A percentile compares a stretch with the other conserved stretches of the same genome.
Evolutionary conservation across 2,888 invertebrate genomes (phyloP).

Genomic region (Cataglyphis livida): DNA sequence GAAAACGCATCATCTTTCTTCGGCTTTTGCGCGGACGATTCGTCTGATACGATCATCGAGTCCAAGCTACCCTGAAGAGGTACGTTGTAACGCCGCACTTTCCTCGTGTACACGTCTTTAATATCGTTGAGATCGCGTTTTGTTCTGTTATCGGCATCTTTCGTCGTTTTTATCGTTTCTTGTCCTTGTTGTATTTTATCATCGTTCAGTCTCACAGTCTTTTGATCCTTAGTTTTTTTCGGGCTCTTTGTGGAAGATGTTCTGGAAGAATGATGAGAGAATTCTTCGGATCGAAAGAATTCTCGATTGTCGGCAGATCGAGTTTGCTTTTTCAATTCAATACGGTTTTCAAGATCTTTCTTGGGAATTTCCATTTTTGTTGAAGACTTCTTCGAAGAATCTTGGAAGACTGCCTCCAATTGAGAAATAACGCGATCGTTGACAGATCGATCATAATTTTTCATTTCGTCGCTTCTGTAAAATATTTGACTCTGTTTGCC

Average conservation of each 20-base stretch:
- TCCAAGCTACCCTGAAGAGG: constrained; percentile 71
- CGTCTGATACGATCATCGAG: constrained; percentile 65
- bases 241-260: constrained; percentile 29
- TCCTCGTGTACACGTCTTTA: constrained; percentile 57
- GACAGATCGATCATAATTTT: constrained; percentile 31
- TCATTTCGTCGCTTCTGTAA: constrained; percentile 31
- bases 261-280: constrained; percentile 14
- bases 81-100: constrained; percentile 57
- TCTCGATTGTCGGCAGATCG: constrained; percentile 24
- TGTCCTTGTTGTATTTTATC: constrained; percentile 16
- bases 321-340: constrained; percentile 33
- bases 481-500: background rate
- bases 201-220: constrained; percentile 24
- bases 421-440: constrained; percentile 47
- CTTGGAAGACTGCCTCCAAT: constrained; percentile 25
- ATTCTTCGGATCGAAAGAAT: background rate
- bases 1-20: constrained; percentile 72
- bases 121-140: constrained; percentile 47
- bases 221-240: constrained; percentile 10
- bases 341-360: background rate
- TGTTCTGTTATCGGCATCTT: constrained; percentile 18
- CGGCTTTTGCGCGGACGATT: constrained; percentile 59
- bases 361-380: constrained; percentile 8
- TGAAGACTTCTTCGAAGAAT: constrained; percentile 12
- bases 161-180: constrained; percentile 1